phyloP scores from a whole-genome alignment of 1,140 invertebrate genomes.

The Drosophila lowei region DNA sequence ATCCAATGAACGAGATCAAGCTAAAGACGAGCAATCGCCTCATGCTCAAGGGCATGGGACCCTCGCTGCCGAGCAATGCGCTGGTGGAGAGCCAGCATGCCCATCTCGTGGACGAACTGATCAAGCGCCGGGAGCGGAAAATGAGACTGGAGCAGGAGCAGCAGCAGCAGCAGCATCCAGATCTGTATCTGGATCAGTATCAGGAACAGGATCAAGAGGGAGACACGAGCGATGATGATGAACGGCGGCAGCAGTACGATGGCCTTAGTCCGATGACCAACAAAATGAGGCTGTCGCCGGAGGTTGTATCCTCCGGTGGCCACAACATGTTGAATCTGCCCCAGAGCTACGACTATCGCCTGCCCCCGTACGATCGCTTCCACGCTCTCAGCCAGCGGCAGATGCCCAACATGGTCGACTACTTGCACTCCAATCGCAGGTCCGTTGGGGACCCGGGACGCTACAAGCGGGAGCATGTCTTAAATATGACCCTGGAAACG shows the following conservation, averaged over 20 bases:
- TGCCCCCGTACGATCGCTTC: conserved; percentile 40
- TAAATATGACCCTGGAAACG: too few species aligned
- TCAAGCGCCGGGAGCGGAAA: conserved; percentile 18
- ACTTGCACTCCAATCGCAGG: conserved; percentile 25
- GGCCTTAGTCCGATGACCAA: neutral
- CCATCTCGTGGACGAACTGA: conserved; percentile 32
- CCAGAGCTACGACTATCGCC: conserved; percentile 41
- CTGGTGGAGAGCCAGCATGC: conserved; percentile 43
- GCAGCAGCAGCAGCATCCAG: neutral
- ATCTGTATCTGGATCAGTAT: neutral
- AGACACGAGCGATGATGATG: neutral
- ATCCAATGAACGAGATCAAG: conserved; percentile 77
- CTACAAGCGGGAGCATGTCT: conserved; percentile 27
- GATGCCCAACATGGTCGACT: conserved; percentile 28
- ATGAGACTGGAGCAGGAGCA: conserved; percentile 23
- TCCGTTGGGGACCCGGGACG: conserved; percentile 2
- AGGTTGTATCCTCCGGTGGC: neutral
- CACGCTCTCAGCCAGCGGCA: conserved; percentile 17
- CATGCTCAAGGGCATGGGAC: conserved; percentile 71
- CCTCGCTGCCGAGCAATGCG: conserved; percentile 65
- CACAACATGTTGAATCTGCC: conserved; percentile 28
- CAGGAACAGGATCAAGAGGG: too few species aligned
- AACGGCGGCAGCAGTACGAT: neutral
- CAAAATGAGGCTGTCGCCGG: neutral
- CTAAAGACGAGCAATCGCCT: conserved; percentile 71